Percentiles rank a stretch among this genome's conserved stretches.
Evolutionary conservation across 92 coral and sea anemone genomes (phyloP).

Genomic region (Epizoanthus fatuus): DNA sequence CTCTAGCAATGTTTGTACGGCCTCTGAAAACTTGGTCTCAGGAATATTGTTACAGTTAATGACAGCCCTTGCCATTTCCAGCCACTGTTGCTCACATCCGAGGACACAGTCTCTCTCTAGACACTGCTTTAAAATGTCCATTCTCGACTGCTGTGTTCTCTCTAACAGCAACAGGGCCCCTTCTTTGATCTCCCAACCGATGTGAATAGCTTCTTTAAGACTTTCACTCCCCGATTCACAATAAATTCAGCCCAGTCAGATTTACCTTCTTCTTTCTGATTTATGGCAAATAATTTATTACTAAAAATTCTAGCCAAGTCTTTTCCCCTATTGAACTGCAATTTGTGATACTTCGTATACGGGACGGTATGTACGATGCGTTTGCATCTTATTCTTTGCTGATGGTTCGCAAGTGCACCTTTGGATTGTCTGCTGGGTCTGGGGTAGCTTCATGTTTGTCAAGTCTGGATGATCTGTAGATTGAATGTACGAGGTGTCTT

Average conservation of each 20-base stretch:
- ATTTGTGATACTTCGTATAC: slow-evolving; percentile 51
- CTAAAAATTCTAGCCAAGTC: slow-evolving; percentile 44
- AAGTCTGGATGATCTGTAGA: slow-evolving; percentile 43
- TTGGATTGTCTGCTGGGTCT: slow-evolving; percentile 17
- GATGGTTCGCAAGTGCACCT: not conserved
- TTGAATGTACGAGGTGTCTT: slow-evolving; percentile 25
- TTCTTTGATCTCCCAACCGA: slow-evolving; percentile 59
- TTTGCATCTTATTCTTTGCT: not conserved
- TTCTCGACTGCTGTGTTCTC: slow-evolving; percentile 30
- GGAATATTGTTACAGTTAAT: slow-evolving; percentile 4
- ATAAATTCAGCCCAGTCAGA: slow-evolving; percentile 59
- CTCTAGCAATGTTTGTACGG: slow-evolving; percentile 33
- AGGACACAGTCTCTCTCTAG: slow-evolving; percentile 25
- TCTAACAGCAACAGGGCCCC: slow-evolving; percentile 23
- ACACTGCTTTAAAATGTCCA: slow-evolving; percentile 15
- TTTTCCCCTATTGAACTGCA: slow-evolving; percentile 50
- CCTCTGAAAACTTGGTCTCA: slow-evolving; percentile 30
- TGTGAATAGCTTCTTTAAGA: slow-evolving; percentile 36
- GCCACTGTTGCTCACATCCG: slow-evolving; percentile 51
- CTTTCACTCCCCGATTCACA: slow-evolving; percentile 53
- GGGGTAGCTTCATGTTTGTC: slow-evolving; percentile 15
- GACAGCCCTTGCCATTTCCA: slow-evolving; percentile 43
- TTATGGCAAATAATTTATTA: slow-evolving; percentile 6
- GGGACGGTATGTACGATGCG: slow-evolving; percentile 11
- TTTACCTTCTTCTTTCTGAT: slow-evolving; percentile 50